Base-by-base conservation (phyloP, 30 jellyfish, hydroid and myxozoan genomes). In the Aurelia sp. region DNA sequence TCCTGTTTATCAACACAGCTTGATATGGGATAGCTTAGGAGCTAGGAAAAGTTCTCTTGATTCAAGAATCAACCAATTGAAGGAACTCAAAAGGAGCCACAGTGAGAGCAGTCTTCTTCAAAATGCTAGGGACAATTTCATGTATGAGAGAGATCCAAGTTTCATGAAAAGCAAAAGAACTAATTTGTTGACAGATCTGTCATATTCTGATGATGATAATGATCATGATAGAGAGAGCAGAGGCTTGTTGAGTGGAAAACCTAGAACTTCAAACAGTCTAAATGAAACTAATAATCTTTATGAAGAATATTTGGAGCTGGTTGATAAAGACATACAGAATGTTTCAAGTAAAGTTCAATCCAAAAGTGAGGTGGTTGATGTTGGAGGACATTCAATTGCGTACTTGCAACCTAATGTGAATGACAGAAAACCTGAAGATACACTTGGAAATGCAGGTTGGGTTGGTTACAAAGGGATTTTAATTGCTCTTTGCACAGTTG, bases 361-460 rank as follows among this genome's bases (percentile, higher is more conserved):
- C 35, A 72, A 73, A 50, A 69, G 81, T 84, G 93, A 63, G 24
- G 63, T 76, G 13, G 83, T 69, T 38, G 82, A 61, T 16, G 57
- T 84, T 18, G 81, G 69, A 19, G 93, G 75, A 4, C 87, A 72
- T 41, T 72, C 93, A 2, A 67, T 84, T 31, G 72, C 76, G 11
- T 84, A 84, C 48, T 55, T 84, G 78, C 93, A 84, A 18, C 93
- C 93, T 0, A 48, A 44, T 72, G 5, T 10, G 11, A 63, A 12
- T 30, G 75, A 44, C 11, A 24, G 11, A 44, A 68, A 47, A 19
- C 22, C 21, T 4, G 89, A 67, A 38, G 86, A 77, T 5, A 59
- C 47, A 60, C 91, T 87, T 67, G 96, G 96, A 7, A 55, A 67
- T 40, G 89, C 85, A 8, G 88, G 91, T 2, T 77, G 91, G 87